Percentiles rank a stretch among this genome's conserved stretches.
Conservation (phyloP, 2,797 vertebrate species). For the Poecilia velifera region DNA sequence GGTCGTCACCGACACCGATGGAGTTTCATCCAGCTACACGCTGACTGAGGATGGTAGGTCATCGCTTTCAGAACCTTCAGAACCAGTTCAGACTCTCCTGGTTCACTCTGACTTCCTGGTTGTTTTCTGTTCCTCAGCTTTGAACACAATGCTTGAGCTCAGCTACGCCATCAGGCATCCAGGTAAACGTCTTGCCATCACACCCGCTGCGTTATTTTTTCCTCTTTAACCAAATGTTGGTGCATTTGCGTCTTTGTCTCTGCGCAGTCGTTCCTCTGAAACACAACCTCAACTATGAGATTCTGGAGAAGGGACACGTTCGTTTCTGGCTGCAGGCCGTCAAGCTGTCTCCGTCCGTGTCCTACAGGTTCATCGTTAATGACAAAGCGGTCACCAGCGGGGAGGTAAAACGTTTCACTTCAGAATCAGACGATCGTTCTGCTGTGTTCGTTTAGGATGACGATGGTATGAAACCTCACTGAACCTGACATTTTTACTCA, state of each 20-base stretch:
- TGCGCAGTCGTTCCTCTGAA: slow-evolving; percentile 91
- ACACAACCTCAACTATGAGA: slow-evolving; percentile 90
- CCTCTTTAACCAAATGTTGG: neutral
- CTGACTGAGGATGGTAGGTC: slow-evolving; percentile 87
- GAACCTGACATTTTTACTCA: neutral
- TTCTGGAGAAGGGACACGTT: slow-evolving; percentile 93
- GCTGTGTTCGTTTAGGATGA: neutral
- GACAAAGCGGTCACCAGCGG: slow-evolving; percentile 88
- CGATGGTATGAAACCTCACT: neutral
- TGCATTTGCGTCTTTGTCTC: neutral
- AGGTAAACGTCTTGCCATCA: slow-evolving; percentile 78
- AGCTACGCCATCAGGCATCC: slow-evolving; percentile 94
- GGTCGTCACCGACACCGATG: slow-evolving; percentile 91
- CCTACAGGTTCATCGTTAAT: slow-evolving; percentile 91
- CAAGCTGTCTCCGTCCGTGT: slow-evolving; percentile 86
- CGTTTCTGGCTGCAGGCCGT: slow-evolving; percentile 96
- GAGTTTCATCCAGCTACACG: slow-evolving; percentile 89
- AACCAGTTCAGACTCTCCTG: neutral
- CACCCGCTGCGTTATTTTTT: neutral
- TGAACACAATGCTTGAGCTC: slow-evolving; percentile 89
- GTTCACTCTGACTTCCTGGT: slow-evolving; percentile 10
- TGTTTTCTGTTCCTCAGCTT: slow-evolving; percentile 73
- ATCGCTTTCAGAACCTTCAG: neutral
- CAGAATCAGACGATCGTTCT: neutral
- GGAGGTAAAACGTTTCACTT: slow-evolving; percentile 76